Conservation (phyloP, 2,113 vertebrate species). For the Camelus bactrianus region DNA sequence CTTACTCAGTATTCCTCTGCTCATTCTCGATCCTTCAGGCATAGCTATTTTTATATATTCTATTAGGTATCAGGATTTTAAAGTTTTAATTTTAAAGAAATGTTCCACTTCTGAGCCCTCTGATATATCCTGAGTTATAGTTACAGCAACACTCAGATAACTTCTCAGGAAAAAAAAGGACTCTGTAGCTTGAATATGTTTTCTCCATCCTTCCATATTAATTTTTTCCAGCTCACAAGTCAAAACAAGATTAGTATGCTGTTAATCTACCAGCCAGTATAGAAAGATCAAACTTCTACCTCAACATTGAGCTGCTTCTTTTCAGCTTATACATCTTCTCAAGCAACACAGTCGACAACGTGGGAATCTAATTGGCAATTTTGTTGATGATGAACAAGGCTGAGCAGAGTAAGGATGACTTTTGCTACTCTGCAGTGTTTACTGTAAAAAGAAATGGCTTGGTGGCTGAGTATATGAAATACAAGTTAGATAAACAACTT, state of each 20-base stretch:
- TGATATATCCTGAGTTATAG: slow-evolving; percentile 58
- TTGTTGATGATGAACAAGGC: slow-evolving; percentile 71
- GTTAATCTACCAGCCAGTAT: slow-evolving; percentile 41
- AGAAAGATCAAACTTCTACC: slow-evolving; percentile 64
- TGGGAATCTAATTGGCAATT: slow-evolving; percentile 61
- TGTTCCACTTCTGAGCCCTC: slow-evolving; percentile 26
- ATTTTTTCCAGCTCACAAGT: slow-evolving; percentile 62
- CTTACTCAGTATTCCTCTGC: neutral
- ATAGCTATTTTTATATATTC: slow-evolving; percentile 51
- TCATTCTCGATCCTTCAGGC: slow-evolving; percentile 41
- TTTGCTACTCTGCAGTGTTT: slow-evolving; percentile 25
- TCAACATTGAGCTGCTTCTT: slow-evolving; percentile 60
- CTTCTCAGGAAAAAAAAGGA: slow-evolving; percentile 47
- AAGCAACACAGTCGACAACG: slow-evolving; percentile 69
- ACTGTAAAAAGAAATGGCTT: slow-evolving; percentile 61
- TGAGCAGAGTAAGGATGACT: slow-evolving; percentile 24
- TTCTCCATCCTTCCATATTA: slow-evolving; percentile 56
- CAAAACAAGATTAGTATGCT: slow-evolving; percentile 62
- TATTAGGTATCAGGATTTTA: slow-evolving; percentile 60
- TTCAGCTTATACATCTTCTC: slow-evolving; percentile 68
- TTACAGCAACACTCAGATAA: slow-evolving; percentile 47
- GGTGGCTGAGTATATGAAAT: neutral
- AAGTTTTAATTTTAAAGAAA: slow-evolving; percentile 70
- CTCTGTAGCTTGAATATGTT: slow-evolving; percentile 59
- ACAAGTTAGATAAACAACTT: slow-evolving; percentile 56